Conservation (phyloP, 2,113 vertebrate genomes). For the Opisthocomus hoazin region DNA sequence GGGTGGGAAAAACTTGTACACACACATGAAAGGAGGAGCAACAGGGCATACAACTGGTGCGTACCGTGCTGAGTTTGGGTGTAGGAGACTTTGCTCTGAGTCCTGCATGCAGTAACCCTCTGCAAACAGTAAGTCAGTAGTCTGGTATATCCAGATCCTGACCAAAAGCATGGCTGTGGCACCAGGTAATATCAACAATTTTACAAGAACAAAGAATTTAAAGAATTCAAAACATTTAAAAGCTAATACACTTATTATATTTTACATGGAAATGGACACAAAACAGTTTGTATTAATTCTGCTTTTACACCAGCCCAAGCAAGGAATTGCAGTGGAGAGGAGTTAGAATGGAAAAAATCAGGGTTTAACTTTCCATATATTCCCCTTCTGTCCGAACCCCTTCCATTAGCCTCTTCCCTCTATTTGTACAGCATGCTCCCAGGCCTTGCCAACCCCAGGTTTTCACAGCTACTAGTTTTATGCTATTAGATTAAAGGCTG, state of each 20-base stretch:
- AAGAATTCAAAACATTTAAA: background rate
- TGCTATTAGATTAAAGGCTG: conserved; percentile 3
- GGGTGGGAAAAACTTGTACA: background rate
- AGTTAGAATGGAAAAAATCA: background rate
- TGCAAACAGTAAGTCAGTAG: background rate
- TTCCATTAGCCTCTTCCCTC: background rate
- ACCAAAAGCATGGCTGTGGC: background rate
- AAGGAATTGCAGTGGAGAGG: background rate
- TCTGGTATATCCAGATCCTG: background rate
- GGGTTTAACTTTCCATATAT: background rate
- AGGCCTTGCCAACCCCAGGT: background rate
- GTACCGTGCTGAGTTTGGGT: background rate
- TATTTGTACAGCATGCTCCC: background rate
- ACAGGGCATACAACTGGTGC: background rate
- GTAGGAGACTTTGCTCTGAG: background rate
- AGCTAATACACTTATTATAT: background rate
- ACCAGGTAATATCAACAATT: background rate
- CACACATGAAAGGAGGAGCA: background rate
- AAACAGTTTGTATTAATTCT: background rate
- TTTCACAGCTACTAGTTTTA: background rate
- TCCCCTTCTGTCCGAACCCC: background rate
- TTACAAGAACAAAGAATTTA: background rate
- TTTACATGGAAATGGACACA: background rate
- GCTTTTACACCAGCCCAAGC: background rate
- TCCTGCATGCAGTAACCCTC: background rate